These are phyloP conservation scores for Apostichopus leukothele DNA, from an alignment of 53 echinoderm and acorn worm species.

Conservation along the genomic window DNA sequence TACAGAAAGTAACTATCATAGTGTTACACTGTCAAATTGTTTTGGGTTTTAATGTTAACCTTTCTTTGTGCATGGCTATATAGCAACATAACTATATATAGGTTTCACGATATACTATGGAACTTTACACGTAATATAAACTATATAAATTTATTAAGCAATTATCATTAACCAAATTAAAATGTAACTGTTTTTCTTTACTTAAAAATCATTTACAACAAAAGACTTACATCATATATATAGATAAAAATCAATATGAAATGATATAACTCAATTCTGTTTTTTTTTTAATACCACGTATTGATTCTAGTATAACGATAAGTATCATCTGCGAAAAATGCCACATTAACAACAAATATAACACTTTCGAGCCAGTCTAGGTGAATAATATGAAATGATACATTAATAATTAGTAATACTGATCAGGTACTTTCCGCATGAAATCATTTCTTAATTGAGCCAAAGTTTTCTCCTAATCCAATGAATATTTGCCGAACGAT, in stretches of 20 bases:
- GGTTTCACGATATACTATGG: too few relatives aligned
- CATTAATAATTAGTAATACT: conserved; percentile 33
- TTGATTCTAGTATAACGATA: neutral
- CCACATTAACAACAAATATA: conserved; percentile 36
- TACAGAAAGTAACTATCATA: too few relatives aligned
- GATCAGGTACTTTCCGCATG: conserved; percentile 36
- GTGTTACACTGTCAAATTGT: too few relatives aligned
- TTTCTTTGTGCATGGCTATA: too few relatives aligned
- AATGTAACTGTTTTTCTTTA: too few relatives aligned
- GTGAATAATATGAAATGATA: conserved; percentile 26
- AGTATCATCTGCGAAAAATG: conserved; percentile 5
- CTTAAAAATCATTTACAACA: neutral
- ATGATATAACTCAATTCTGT: neutral
- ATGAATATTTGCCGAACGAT: neutral
- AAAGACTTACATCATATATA: neutral
- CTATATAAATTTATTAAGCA: too few relatives aligned
- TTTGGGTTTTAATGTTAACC: too few relatives aligned
- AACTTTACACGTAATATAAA: too few relatives aligned
- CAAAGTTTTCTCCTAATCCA: conserved; percentile 11
- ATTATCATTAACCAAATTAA: too few relatives aligned
- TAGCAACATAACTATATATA: too few relatives aligned
- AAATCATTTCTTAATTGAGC: conserved; percentile 25
- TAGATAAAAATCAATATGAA: neutral
- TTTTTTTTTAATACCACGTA: neutral
- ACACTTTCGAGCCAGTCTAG: conserved; percentile 13